Evolutionary conservation across 2,888 invertebrate genomes (phyloP).

Genomic region (Neria commutata): DNA sequence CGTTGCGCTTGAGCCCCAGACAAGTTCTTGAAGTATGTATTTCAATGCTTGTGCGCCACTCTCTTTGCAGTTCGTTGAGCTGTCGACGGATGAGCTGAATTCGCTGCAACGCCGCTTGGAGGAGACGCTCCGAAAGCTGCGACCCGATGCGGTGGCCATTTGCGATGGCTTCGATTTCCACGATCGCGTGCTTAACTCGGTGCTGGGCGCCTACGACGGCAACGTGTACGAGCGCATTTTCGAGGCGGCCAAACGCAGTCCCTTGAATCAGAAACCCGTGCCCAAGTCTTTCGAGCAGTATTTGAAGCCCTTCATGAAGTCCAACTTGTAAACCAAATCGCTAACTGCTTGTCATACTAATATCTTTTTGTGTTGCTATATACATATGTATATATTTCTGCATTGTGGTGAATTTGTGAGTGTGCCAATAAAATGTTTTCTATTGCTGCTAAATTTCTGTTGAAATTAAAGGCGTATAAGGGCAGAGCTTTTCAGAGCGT

Average conservation of each 20-base stretch:
- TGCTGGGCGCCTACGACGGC: slow-evolving; percentile 82
- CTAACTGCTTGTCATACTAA: too few species aligned
- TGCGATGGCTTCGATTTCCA: slow-evolving; percentile 90
- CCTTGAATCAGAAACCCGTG: slow-evolving; percentile 80
- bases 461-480: too few species aligned
- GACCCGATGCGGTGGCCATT: slow-evolving; percentile 87
- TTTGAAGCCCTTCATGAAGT: slow-evolving; percentile 80
- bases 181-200: slow-evolving; percentile 77
- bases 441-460: too few species aligned
- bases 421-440: too few species aligned
- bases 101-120: slow-evolving; percentile 74
- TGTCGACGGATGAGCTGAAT: slow-evolving; percentile 44
- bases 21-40: neutral
- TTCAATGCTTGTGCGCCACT: neutral
- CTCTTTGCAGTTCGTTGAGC: slow-evolving; percentile 41
- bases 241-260: slow-evolving; percentile 80
- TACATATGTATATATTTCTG: too few species aligned
- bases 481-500: too few species aligned
- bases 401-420: too few species aligned
- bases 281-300: slow-evolving; percentile 72
- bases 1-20: too few species aligned
- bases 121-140: slow-evolving; percentile 71
- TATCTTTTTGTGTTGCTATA: too few species aligned
- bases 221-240: slow-evolving; percentile 82
- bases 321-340: slow-evolving; percentile 67